A percentile compares a stretch with the other conserved stretches of the same genome.
phyloP scores from a whole-genome alignment of 2,797 vertebrate species.

The Apogon talboti region DNA sequence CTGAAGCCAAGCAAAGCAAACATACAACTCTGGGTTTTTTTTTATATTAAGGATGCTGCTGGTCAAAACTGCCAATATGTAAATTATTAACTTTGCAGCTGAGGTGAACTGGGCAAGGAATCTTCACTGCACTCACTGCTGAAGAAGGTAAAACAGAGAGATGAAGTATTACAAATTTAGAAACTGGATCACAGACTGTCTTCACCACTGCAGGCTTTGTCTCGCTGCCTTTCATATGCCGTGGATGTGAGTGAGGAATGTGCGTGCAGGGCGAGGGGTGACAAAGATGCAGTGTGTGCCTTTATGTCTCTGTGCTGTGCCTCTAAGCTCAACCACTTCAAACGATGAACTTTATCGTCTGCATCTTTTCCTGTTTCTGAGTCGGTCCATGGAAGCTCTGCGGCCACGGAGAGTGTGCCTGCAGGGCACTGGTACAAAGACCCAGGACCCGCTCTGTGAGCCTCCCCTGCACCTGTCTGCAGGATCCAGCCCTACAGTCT shows the following conservation, averaged over 20 bases:
- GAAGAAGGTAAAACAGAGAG: constrained; percentile 30
- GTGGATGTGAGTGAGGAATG: constrained; percentile 44
- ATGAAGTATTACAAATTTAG: constrained; percentile 19
- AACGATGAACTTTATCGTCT: constrained; percentile 69
- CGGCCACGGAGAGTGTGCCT: constrained; percentile 56
- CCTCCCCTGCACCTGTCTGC: constrained; percentile 52
- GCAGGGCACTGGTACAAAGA: constrained; percentile 46
- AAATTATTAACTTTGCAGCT: constrained; percentile 34
- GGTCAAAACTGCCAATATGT: constrained; percentile 24
- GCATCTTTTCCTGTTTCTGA: constrained; percentile 71
- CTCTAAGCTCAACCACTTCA: constrained; percentile 74
- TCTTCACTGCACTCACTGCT: constrained; percentile 27
- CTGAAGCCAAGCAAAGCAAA: constrained; percentile 27
- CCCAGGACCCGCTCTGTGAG: constrained; percentile 36
- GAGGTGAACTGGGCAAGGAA: constrained; percentile 23
- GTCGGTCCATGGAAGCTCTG: constrained; percentile 48
- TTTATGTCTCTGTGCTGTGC: constrained; percentile 54
- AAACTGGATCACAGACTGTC: constrained; percentile 31
- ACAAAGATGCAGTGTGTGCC: constrained; percentile 43
- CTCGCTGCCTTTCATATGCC: constrained; percentile 33
- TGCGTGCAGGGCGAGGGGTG: constrained; percentile 53
- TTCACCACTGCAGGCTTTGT: constrained; percentile 26
- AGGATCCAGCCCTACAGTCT: constrained; percentile 25
- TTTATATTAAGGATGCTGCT: constrained; percentile 19
- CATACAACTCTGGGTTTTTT: constrained; percentile 19